phyloP scores from a whole-genome alignment of 2,113 vertebrate genomes.

The Carettochelys insculpta region DNA sequence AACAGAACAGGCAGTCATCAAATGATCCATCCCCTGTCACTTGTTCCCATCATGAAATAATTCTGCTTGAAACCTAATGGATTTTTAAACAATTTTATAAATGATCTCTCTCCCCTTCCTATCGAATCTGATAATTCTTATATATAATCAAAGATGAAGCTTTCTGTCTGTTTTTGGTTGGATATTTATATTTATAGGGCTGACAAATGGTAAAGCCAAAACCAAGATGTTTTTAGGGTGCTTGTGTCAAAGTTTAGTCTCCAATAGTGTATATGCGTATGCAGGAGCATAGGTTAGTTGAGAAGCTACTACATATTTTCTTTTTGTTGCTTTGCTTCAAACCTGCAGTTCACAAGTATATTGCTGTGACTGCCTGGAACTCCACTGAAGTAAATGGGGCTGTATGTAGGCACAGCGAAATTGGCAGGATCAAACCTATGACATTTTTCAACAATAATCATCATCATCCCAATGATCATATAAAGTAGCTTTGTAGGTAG shows the following conservation, averaged over 20 bases:
- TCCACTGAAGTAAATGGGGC: not conserved
- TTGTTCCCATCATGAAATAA: not conserved
- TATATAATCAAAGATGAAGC: not conserved
- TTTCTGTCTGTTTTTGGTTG: not conserved
- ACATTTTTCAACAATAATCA: not conserved
- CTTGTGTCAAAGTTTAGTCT: not conserved
- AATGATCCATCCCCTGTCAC: no score
- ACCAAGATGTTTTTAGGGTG: not conserved
- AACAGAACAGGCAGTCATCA: no score
- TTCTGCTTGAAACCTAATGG: slow-evolving; percentile 2
- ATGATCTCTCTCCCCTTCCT: not conserved
- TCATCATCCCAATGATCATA: not conserved
- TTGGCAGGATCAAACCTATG: not conserved
- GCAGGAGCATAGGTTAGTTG: not conserved
- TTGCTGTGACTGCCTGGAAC: not conserved
- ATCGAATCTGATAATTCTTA: not conserved
- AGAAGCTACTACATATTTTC: not conserved
- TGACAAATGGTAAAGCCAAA: not conserved
- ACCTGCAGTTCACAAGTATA: not conserved
- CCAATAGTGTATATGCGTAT: not conserved
- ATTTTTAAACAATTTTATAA: slow-evolving; percentile 22
- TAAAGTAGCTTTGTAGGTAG: not conserved
- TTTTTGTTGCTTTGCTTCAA: not conserved
- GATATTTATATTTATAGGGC: not conserved
- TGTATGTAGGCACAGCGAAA: not conserved